These are phyloP conservation scores for Lissocephala sabroskyi DNA, from an alignment of 2,888 invertebrate species.

Conservation along the genomic window DNA sequence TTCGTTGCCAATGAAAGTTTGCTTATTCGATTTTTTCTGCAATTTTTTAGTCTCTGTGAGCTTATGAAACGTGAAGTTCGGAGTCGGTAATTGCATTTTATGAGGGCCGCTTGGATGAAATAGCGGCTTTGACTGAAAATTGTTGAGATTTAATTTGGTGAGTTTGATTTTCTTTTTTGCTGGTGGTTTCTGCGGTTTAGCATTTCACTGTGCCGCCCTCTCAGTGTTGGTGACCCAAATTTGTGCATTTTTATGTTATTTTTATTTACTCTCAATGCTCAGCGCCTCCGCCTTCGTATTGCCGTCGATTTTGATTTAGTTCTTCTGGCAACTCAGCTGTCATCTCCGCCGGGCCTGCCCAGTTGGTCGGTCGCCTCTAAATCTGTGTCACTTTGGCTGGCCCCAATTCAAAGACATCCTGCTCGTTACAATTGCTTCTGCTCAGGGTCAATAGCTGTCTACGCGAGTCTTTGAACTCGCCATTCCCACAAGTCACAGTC, in stretches of 20 bases:
- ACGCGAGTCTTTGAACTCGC: slow-evolving; percentile 37
- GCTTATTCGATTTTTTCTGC: too few relatives aligned
- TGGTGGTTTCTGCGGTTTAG: neutral
- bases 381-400: neutral
- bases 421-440: slow-evolving; percentile 19
- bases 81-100: slow-evolving; percentile 63
- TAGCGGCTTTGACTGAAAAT: slow-evolving; percentile 28
- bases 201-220: neutral
- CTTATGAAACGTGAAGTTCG: too few relatives aligned
- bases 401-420: too few relatives aligned
- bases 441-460: slow-evolving; percentile 37
- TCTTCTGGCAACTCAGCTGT: neutral
- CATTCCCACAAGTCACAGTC: neutral
- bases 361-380: too few relatives aligned
- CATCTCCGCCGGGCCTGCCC: neutral
- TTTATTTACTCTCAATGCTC: neutral
- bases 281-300: too few relatives aligned
- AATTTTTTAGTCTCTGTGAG: too few relatives aligned
- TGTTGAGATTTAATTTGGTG: slow-evolving; percentile 40
- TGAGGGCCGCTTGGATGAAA: slow-evolving; percentile 41
- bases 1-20: too few relatives aligned
- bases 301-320: too few relatives aligned
- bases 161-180: slow-evolving; percentile 19
- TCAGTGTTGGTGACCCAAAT: slow-evolving; percentile 22
- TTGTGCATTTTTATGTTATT: slow-evolving; percentile 26